Conservation (phyloP, 2,888 invertebrate genomes). For the Aphodius granarius region DNA sequence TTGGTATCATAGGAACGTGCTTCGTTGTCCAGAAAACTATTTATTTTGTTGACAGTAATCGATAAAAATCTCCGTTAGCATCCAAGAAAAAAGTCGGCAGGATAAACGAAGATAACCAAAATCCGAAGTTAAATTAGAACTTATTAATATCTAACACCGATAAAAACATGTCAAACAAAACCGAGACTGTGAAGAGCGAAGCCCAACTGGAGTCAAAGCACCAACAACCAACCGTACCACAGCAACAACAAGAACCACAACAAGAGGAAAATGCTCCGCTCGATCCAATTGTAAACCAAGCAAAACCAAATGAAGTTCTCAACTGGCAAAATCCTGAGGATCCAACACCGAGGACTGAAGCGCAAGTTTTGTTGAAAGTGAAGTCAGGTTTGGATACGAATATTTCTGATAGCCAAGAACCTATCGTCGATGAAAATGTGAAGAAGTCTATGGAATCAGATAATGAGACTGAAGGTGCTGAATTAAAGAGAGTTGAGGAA, state of each 20-base stretch:
- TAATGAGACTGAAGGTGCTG: background rate
- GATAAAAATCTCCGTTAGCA: background rate
- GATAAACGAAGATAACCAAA: background rate
- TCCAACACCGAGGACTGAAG: background rate
- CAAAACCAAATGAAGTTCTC: background rate
- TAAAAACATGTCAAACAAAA: background rate
- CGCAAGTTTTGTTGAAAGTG: background rate
- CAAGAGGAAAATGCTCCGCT: background rate
- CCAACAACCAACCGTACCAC: too few relatives aligned
- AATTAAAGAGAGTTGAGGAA: background rate
- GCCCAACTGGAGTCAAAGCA: background rate
- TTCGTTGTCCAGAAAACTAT: background rate
- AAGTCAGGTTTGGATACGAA: background rate
- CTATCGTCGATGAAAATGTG: background rate
- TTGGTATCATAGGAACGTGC: background rate
- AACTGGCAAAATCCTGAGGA: background rate
- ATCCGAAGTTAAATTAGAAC: background rate
- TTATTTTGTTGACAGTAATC: background rate
- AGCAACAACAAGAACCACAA: background rate
- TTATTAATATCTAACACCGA: background rate
- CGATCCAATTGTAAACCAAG: background rate
- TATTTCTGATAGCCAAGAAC: slow-evolving; percentile 50
- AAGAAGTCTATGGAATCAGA: slow-evolving; percentile 6
- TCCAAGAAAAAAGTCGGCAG: background rate
- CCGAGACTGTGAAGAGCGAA: background rate